Conservation (phyloP, 2,797 vertebrate genomes). For the Sebastes cheni region DNA sequence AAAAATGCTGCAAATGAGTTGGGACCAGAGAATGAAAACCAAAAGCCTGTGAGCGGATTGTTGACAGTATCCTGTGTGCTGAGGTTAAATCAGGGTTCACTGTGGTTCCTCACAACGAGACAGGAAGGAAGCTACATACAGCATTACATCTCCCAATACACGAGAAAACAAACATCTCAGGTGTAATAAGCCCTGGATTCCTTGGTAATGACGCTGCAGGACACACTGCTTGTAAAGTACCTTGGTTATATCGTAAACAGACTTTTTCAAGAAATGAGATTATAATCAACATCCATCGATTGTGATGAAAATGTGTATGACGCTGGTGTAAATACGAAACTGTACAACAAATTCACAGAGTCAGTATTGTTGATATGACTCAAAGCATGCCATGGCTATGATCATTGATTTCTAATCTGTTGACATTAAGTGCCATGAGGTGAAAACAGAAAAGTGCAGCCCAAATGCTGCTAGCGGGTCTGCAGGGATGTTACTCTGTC, state of each 20-base stretch:
- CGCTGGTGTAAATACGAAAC: background rate
- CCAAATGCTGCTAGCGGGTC: background rate
- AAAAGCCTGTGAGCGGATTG: background rate
- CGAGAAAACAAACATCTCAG: slow-evolving; percentile 56
- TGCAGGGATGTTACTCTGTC: background rate
- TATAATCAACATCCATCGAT: slow-evolving; percentile 18
- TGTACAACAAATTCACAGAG: background rate
- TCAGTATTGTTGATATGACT: background rate
- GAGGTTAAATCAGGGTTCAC: slow-evolving; percentile 53
- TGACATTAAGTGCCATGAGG: background rate
- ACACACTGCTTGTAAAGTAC: slow-evolving; percentile 48
- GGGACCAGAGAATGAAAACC: slow-evolving; percentile 7
- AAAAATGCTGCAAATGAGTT: background rate
- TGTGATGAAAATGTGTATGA: background rate
- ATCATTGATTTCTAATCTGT: background rate
- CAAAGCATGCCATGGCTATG: background rate
- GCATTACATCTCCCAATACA: slow-evolving; percentile 62
- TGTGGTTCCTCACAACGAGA: slow-evolving; percentile 56
- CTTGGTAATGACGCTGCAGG: slow-evolving; percentile 67
- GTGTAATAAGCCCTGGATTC: slow-evolving; percentile 63
- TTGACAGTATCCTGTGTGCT: slow-evolving; percentile 36
- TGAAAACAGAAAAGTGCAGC: background rate
- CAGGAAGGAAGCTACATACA: slow-evolving; percentile 73
- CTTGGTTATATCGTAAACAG: background rate
- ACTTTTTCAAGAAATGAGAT: slow-evolving; percentile 51